These are phyloP conservation scores for Eupristina koningsbergeri DNA, from an alignment of 1,140 invertebrate genomes.

Conservation along the genomic window DNA sequence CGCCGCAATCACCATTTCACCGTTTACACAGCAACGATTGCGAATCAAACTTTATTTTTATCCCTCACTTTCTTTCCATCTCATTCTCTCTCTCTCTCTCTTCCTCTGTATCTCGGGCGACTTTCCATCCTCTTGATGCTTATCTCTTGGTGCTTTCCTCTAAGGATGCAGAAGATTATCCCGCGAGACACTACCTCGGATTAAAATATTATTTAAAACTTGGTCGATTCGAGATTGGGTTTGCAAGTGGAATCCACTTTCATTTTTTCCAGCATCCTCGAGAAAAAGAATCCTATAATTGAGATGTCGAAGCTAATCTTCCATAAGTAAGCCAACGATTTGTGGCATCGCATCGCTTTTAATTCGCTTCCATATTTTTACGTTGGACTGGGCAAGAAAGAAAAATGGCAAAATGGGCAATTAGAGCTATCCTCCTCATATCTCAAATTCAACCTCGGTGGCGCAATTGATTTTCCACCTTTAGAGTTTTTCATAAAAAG, in stretches of 20 bases:
- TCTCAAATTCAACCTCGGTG: background rate
- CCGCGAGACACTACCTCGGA: background rate
- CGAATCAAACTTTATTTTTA: constrained; percentile 59
- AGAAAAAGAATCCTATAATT: background rate
- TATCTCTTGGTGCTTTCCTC: background rate
- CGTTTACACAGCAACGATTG: constrained; percentile 55
- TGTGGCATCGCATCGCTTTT: background rate
- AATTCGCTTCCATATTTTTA: background rate
- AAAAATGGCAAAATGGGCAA: background rate
- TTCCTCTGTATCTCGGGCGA: constrained; percentile 39
- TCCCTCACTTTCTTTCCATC: constrained; percentile 12
- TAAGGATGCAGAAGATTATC: background rate
- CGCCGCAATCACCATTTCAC: constrained; percentile 57
- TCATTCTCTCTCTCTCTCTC: background rate
- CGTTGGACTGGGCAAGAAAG: background rate
- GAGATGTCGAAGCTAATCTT: background rate
- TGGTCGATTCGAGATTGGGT: background rate
- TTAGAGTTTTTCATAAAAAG: background rate
- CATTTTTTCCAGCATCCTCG: background rate
- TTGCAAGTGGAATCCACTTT: background rate
- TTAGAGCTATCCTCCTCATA: background rate
- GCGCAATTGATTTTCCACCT: background rate
- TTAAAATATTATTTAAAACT: background rate
- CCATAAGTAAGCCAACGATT: background rate
- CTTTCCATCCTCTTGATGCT: constrained; percentile 27